Conservation (phyloP, 2,113 vertebrate genomes). For the Dascyllus trimaculatus region DNA sequence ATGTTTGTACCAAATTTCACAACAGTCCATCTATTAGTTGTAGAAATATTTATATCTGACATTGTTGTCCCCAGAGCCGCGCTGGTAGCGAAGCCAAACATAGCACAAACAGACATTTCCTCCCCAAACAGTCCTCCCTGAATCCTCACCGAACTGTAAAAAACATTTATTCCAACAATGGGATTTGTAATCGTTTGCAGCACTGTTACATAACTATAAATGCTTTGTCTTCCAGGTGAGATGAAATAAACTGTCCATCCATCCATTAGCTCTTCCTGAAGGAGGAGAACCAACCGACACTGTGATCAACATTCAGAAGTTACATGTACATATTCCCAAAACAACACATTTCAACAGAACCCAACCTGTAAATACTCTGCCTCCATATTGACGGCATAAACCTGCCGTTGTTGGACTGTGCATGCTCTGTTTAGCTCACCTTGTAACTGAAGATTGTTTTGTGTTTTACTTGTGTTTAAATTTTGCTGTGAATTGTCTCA, state of each 20-base stretch:
- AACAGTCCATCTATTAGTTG: neutral
- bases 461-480: slow-evolving; percentile 5
- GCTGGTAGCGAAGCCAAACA: neutral
- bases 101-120: neutral
- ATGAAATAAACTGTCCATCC: slow-evolving; percentile 33
- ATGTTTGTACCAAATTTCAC: neutral
- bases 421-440: neutral
- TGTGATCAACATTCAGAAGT: neutral
- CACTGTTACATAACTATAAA: neutral
- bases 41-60: slow-evolving; percentile 7
- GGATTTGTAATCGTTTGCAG: neutral
- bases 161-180: too few relatives aligned
- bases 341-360: neutral
- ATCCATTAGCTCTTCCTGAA: neutral
- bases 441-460: neutral
- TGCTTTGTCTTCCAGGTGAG: slow-evolving; percentile 66
- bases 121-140: neutral
- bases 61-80: neutral
- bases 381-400: neutral
- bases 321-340: slow-evolving; percentile 36
- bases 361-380: slow-evolving; percentile 54
- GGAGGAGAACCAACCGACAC: neutral
- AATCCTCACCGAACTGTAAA: neutral
- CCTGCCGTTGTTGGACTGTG: neutral
- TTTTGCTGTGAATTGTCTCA: slow-evolving; percentile 39